These are phyloP conservation scores for Rhyacichthys aspro DNA, from an alignment of 2,797 vertebrate species.

Conservation along the genomic window DNA sequence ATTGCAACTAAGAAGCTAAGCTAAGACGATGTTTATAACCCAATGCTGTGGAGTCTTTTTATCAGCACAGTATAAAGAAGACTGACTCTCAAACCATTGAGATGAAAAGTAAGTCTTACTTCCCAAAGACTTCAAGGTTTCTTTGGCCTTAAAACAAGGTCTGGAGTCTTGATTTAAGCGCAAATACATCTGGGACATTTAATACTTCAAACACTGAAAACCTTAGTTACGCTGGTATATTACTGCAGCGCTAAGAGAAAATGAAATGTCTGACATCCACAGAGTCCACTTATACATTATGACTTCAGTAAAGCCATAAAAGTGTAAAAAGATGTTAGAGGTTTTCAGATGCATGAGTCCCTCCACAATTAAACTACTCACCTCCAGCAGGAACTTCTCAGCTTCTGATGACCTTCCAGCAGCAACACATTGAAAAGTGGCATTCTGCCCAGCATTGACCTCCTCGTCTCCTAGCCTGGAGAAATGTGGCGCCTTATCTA, in stretches of 20 bases:
- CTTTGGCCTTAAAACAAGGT: conserved; percentile 18
- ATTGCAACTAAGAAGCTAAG: conserved; percentile 26
- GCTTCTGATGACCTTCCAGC: conserved; percentile 88
- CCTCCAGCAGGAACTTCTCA: conserved; percentile 92
- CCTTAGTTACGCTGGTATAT: background rate
- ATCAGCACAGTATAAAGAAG: conserved; percentile 27
- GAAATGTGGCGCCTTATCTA: conserved; percentile 96
- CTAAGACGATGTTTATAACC: conserved; percentile 22
- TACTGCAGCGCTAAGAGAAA: conserved; percentile 1
- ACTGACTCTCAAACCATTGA: conserved; percentile 24
- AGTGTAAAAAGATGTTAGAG: background rate
- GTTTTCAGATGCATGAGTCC: conserved; percentile 2
- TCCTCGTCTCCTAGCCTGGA: conserved; percentile 95
- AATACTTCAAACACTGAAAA: conserved; percentile 15
- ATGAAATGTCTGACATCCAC: no score
- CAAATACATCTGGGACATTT: conserved; percentile 10
- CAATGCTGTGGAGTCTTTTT: conserved; percentile 27
- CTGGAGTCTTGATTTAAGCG: conserved; percentile 28
- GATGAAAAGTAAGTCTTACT: conserved; percentile 35
- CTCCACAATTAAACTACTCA: conserved; percentile 67
- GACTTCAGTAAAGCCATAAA: background rate
- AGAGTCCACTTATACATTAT: background rate
- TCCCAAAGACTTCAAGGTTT: conserved; percentile 55
- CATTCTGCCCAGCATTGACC: conserved; percentile 95
- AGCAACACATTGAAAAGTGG: conserved; percentile 95